Percentiles rank a stretch among this genome's conserved stretches.
These are phyloP conservation scores for Aldrovandia affinis DNA, from an alignment of 2,797 vertebrate genomes.

Conservation along the genomic window DNA sequence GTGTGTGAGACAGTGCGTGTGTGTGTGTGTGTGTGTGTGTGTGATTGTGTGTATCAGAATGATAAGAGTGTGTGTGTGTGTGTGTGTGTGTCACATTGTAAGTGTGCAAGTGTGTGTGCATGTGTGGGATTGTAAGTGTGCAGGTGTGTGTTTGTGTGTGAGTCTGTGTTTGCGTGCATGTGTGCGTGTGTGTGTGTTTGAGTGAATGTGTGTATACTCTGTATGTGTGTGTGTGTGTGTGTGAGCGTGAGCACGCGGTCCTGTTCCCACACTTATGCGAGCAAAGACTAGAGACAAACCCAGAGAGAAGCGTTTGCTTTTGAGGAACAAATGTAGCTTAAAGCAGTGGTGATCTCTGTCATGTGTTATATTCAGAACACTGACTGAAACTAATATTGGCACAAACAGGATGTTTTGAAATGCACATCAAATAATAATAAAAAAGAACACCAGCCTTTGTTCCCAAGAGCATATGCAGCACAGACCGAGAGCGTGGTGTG, in stretches of 20 bases:
- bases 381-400: slow-evolving; percentile 61
- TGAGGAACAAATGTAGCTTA: slow-evolving; percentile 59
- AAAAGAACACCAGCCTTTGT: slow-evolving; percentile 52
- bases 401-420: slow-evolving; percentile 58
- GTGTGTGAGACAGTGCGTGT: slow-evolving; percentile 19
- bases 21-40: background rate
- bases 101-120: background rate
- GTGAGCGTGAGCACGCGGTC: no score
- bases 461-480: slow-evolving; percentile 45
- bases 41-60: no score
- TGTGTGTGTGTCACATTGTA: background rate
- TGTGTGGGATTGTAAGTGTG: background rate
- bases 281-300: slow-evolving; percentile 53
- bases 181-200: background rate
- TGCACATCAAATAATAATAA: slow-evolving; percentile 52
- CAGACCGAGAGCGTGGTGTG: slow-evolving; percentile 50
- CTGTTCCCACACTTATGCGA: slow-evolving; percentile 47
- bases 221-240: background rate
- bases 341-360: slow-evolving; percentile 63
- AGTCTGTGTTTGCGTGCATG: background rate
- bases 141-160: background rate
- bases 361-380: slow-evolving; percentile 48
- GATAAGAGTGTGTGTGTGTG: slow-evolving; percentile 13
- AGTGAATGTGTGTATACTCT: background rate
- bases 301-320: slow-evolving; percentile 53